phyloP scores from a whole-genome alignment of 2,888 invertebrate species.

The Lepidocyrtoides sp. region DNA sequence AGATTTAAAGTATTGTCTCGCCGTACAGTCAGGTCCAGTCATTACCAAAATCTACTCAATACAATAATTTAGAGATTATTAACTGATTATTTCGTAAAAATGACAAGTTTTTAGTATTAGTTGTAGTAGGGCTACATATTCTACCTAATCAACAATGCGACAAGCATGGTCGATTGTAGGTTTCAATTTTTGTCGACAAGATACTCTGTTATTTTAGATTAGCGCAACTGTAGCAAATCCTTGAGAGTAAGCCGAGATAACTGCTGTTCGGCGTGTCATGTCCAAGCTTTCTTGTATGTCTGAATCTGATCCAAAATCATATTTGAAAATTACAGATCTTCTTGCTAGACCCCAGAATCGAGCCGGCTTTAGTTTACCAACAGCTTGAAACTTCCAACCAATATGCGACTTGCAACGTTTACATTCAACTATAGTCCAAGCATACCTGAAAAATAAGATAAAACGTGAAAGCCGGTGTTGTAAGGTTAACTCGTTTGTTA shows the following conservation, averaged over 20 bases:
- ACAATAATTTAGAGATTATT: background rate
- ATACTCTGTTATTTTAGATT: too few relatives aligned
- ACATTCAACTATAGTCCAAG: conserved; percentile 93
- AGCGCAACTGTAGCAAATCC: conserved; percentile 53
- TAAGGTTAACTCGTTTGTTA: background rate
- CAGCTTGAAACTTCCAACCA: conserved; percentile 94
- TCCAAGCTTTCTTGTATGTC: conserved; percentile 62
- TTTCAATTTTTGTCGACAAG: background rate
- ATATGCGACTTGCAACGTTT: conserved; percentile 90
- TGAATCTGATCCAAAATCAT: conserved; percentile 80
- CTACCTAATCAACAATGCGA: too few relatives aligned
- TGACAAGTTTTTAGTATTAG: too few relatives aligned
- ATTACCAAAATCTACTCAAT: background rate
- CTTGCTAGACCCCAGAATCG: conserved; percentile 92
- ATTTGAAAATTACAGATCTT: conserved; percentile 87
- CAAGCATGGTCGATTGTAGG: too few relatives aligned
- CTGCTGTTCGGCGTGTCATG: conserved; percentile 45
- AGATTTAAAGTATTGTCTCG: conserved; percentile 13
- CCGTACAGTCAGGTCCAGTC: conserved; percentile 33
- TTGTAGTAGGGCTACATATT: too few relatives aligned
- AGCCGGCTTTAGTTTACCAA: conserved; percentile 89
- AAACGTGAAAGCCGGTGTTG: conserved; percentile 21
- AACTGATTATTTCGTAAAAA: too few relatives aligned
- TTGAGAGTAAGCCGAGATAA: conserved; percentile 61
- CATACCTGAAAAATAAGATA: conserved; percentile 89